Evolutionary conservation across 2,888 invertebrate genomes (phyloP), one percentile per base, ranked within the genome.

Genomic region (Cerastoderma edule): DNA sequence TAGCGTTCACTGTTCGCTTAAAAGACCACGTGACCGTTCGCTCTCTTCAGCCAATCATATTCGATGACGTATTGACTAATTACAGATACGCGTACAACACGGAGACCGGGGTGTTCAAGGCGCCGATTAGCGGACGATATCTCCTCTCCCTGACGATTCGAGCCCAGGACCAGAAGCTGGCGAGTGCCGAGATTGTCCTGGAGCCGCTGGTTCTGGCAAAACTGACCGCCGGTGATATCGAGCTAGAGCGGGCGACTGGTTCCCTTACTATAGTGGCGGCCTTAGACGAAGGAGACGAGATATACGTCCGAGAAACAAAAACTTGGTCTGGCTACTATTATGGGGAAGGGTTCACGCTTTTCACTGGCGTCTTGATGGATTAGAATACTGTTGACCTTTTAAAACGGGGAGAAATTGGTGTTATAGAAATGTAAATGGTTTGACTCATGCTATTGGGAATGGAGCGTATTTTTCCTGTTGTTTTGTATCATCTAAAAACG

Each of bases 81-180:
- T 64, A 72, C 30, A 69, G 77, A 5, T 35, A 66, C 16, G 68
- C 72, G 27, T 77, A 69, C 46, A 32, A 68, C 46, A 39, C 35
- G 27, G 60, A 60, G 8, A 66, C 68, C 28, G 72, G 72, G n/a
- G 46, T 66, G 16, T 77, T 77, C 46, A 77, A 50, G 33, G 57
- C 48, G 13, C 77, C 77, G 28, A 63, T 53, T 30, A n/a, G 64
- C 44, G 77, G 77, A 30, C 67, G 77, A 22, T 77, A 73, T 35
- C 35, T 77, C 39, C 67, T 77, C 33, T 77, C 77, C 10, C 46
- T 72, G 6, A 77, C 68, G 30, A 56, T 77, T 39, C 65, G 77
- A 33, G 73, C 77, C 22, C 72, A 73, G 67, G 67, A 67, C 48
- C 60, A 73, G 33, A 77, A 73, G 39, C 77, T 70, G 48, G 77